Evolutionary conservation across 2,888 invertebrate species (phyloP).

Genomic region (Neria commutata): DNA sequence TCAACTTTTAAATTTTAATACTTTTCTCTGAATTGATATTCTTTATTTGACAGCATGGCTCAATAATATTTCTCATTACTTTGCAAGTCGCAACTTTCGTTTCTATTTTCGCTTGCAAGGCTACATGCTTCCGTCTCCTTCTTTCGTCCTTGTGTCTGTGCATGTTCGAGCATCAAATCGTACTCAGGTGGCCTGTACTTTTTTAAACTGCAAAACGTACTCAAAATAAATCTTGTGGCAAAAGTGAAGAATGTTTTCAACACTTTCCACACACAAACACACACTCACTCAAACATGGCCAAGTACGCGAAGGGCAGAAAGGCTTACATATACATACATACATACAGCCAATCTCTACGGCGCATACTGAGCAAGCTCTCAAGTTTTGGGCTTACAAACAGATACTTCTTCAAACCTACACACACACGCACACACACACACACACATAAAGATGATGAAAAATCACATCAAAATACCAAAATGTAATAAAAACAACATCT

Average conservation of each 20-base stretch:
- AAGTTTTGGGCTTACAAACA: too few species aligned
- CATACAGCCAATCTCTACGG: neutral
- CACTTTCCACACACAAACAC: slow-evolving; percentile 16
- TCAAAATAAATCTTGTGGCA: neutral
- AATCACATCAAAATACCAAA: neutral
- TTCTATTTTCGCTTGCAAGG: too few species aligned
- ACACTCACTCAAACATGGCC: slow-evolving; percentile 16
- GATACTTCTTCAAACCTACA: slow-evolving; percentile 16
- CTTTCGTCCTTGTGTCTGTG: too few species aligned
- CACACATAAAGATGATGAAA: neutral
- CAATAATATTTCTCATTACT: too few species aligned
- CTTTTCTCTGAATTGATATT: too few species aligned
- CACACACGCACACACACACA: slow-evolving; percentile 18
- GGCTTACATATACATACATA: slow-evolving; percentile 12
- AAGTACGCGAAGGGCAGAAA: too few species aligned
- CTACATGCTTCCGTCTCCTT: too few species aligned
- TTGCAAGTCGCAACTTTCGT: too few species aligned
- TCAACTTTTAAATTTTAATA: too few species aligned
- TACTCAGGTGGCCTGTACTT: neutral
- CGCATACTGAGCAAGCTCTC: too few species aligned
- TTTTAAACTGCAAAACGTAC: neutral
- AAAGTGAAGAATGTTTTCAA: neutral
- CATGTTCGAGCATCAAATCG: too few species aligned
- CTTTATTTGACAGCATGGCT: too few species aligned
- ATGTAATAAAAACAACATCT: neutral